phyloP scores from a whole-genome alignment of 2,113 vertebrate species.

The Eudyptes chrysolophus region DNA sequence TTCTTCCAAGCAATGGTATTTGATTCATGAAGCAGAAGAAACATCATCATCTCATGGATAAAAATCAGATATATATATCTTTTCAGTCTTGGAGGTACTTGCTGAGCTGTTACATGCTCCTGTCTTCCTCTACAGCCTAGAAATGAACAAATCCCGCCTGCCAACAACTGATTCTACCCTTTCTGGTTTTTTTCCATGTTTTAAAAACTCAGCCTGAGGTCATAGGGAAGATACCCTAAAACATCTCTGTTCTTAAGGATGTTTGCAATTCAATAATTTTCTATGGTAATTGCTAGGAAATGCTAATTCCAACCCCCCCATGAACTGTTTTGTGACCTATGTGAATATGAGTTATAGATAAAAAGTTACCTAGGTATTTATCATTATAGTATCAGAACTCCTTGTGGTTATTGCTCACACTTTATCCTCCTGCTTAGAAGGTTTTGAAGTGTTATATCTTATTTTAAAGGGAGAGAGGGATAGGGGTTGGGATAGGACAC shows the following conservation, averaged over 20 bases:
- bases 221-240: neutral
- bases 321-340: neutral
- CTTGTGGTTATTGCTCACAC: neutral
- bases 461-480: neutral
- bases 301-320: neutral
- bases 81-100: neutral
- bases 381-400: neutral
- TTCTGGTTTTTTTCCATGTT: neutral
- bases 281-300: neutral
- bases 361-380: neutral
- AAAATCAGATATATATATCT: neutral
- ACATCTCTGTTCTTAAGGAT: neutral
- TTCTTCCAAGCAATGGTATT: neutral
- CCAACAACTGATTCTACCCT: neutral
- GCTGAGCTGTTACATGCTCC: neutral
- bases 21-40: neutral
- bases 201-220: neutral
- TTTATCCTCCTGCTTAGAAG: neutral
- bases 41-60: neutral
- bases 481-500: neutral
- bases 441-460: neutral
- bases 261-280: neutral
- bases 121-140: neutral
- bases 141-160: neutral
- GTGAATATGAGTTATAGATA: neutral